phyloP scores from a whole-genome alignment of 2,888 invertebrate genomes.

The Labia minor region DNA sequence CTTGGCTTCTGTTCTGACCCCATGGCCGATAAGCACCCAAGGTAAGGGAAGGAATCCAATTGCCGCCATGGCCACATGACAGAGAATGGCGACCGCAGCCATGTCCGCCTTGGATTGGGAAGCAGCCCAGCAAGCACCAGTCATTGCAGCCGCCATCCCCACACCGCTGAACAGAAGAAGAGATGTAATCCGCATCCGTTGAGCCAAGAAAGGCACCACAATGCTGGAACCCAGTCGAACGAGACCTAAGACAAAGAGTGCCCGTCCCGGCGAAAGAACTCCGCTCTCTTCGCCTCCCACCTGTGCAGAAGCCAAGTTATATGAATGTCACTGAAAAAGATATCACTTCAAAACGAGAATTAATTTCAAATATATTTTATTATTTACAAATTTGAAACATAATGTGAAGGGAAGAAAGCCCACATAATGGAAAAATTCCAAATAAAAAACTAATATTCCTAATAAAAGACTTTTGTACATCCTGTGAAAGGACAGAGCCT shows the following conservation, averaged over 20 bases:
- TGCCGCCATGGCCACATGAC: neutral
- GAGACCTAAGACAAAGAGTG: neutral
- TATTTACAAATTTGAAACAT: too few relatives aligned
- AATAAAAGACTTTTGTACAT: too few relatives aligned
- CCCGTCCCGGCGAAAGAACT: neutral
- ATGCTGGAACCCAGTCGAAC: neutral
- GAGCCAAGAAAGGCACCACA: neutral
- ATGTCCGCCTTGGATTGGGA: neutral
- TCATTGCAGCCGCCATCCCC: neutral
- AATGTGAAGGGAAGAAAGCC: too few relatives aligned
- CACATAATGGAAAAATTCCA: too few relatives aligned
- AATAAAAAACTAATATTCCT: too few relatives aligned
- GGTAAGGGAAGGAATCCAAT: neutral
- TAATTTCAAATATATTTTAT: too few relatives aligned
- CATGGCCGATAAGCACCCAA: conserved; percentile 1
- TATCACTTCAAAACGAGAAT: too few relatives aligned
- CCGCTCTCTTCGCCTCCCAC: neutral
- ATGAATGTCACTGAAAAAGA: too few relatives aligned
- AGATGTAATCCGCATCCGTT: neutral
- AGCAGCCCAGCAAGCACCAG: neutral
- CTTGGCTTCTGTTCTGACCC: neutral
- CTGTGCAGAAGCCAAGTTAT: neutral
- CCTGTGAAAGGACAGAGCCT: too few relatives aligned
- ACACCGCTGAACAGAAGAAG: neutral
- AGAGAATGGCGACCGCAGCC: neutral